Base-by-base conservation (phyloP, 2,797 vertebrate species). In the Sus cebifrons region DNA sequence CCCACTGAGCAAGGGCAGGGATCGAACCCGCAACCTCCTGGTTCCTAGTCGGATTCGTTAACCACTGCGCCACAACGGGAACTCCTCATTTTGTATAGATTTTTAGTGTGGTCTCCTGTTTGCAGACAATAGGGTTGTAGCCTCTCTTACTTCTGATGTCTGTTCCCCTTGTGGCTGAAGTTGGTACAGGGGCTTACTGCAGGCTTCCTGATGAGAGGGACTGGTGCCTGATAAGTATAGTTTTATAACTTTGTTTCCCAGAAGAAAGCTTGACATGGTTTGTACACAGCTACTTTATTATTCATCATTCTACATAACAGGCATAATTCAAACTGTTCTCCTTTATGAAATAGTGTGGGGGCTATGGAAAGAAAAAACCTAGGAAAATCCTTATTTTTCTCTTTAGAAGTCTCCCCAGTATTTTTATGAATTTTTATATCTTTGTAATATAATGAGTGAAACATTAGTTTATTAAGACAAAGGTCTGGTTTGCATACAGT, bases 301-400 rank as follows among this genome's bases (percentile, higher is more conserved):
- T 64, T 89, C 81, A 71, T 70, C 68, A 70, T 73, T 92, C n/a
- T 89, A 79, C 92, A 23, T 75, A 49, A 62, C 2, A 77, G 36
- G 23, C 16, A 65, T 15, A 25, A 67, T 78, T 73, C 40, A 62
- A 95, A 68, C 56, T 52, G 14, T 27, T 67, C 27, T 52, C 25
- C 18, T 89, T 89, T 87, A 84, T 87, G 56, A 62, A 77, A 94
- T 49, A 14, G 11, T 32, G 13, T 60, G 36, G 64, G 23, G 20
- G 27, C 13, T 44, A 6, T 58, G n/a, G 36, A 64, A 74, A 94
- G 29, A 52, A 85, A 70, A 49, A 49, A 49, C 62, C 40, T 49
- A 86, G 86, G 58, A 32, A 56, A 95, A 23, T 52, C 3, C 13
- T 67, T 82, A 74, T 77, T 94, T 94, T 49, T 65, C 67, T 95